Percentiles rank a stretch among this genome's conserved stretches.
phyloP scores from a whole-genome alignment of 2,888 invertebrate genomes.

The Cheiracanthium punctorium region DNA sequence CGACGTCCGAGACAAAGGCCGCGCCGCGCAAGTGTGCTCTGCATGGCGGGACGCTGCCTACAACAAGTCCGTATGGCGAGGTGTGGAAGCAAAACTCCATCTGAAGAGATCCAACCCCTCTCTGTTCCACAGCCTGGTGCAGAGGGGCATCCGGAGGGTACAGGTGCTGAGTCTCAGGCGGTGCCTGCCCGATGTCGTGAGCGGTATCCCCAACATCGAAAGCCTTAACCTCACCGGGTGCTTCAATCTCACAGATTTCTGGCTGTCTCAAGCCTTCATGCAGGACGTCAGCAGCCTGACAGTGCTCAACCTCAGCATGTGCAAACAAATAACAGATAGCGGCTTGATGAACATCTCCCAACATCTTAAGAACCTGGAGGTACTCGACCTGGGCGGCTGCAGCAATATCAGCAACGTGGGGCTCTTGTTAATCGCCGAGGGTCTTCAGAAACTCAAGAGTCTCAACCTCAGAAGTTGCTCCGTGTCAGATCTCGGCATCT shows the following conservation, averaged over 20 bases:
- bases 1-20: conserved; percentile 90
- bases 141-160: conserved; percentile 90
- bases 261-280: conserved; percentile 88
- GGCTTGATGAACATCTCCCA: conserved; percentile 85
- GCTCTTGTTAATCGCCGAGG: conserved; percentile 89
- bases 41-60: conserved; percentile 95
- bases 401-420: conserved; percentile 93
- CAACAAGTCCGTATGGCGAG: conserved; percentile 94
- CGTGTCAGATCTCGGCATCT: conserved; percentile 93
- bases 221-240: conserved; percentile 93
- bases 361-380: conserved; percentile 83
- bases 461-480: conserved; percentile 94
- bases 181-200: conserved; percentile 89
- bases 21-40: conserved; percentile 88
- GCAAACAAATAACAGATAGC: conserved; percentile 96
- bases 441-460: conserved; percentile 87
- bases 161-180: conserved; percentile 91
- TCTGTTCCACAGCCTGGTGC: conserved; percentile 89
- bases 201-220: conserved; percentile 89
- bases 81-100: conserved; percentile 93
- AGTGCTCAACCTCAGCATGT: conserved; percentile 89
- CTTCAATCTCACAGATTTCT: conserved; percentile 92
- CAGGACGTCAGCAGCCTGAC: conserved; percentile 83
- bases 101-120: conserved; percentile 86
- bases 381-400: conserved; percentile 92